These are phyloP conservation scores for Phoenoteleia sp. DNA, from an alignment of 2,888 invertebrate species.

Conservation along the genomic window DNA sequence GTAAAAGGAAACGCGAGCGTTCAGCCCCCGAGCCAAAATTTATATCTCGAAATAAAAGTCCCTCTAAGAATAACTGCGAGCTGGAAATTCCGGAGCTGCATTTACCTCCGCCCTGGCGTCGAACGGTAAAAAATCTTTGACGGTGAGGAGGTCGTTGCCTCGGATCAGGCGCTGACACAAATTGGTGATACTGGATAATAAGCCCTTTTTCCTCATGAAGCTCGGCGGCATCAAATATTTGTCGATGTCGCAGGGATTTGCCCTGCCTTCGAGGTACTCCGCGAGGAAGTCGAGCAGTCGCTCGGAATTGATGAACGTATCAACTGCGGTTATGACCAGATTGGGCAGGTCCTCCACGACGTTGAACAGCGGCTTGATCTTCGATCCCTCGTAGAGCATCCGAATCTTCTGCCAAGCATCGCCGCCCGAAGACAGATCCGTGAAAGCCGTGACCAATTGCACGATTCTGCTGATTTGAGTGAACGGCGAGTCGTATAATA, in stretches of 20 bases:
- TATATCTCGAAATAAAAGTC: background rate
- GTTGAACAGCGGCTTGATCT: slow-evolving; percentile 77
- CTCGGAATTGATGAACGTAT: slow-evolving; percentile 82
- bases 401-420: slow-evolving; percentile 82
- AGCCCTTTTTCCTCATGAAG: slow-evolving; percentile 79
- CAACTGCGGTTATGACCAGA: slow-evolving; percentile 78
- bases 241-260: slow-evolving; percentile 80
- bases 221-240: slow-evolving; percentile 81
- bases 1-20: too few relatives aligned
- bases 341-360: slow-evolving; percentile 82
- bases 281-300: slow-evolving; percentile 79
- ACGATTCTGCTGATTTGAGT: slow-evolving; percentile 49
- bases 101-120: slow-evolving; percentile 72
- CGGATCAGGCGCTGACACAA: slow-evolving; percentile 80
- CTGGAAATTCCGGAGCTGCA: background rate
- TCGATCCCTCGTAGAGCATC: slow-evolving; percentile 78
- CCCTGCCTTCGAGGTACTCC: slow-evolving; percentile 75
- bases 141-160: slow-evolving; percentile 48
- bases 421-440: slow-evolving; percentile 79
- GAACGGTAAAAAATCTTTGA: slow-evolving; percentile 77
- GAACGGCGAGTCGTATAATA: slow-evolving; percentile 16
- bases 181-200: slow-evolving; percentile 79
- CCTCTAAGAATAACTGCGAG: background rate
- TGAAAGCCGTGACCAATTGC: slow-evolving; percentile 72
- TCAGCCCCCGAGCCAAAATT: background rate